Conservation (phyloP, 2,797 vertebrate genomes). For the Silurus lanzhouensis region DNA sequence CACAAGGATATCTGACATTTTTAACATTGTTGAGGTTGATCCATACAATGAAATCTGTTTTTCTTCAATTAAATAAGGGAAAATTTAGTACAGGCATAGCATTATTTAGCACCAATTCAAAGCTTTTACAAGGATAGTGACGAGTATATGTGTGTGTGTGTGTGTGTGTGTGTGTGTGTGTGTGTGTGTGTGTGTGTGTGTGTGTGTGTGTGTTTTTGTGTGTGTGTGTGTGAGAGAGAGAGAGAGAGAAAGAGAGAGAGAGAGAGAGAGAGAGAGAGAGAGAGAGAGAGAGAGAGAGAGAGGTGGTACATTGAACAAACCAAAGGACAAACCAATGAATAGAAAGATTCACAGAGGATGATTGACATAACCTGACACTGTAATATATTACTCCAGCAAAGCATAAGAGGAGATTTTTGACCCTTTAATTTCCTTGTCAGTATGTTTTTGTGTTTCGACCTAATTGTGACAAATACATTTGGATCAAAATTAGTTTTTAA, state of each 20-base stretch:
- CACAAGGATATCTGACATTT: not conserved
- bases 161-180: slow-evolving; percentile 34
- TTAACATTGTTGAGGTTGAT: not conserved
- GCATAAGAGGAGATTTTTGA: slow-evolving; percentile 27
- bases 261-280: not conserved
- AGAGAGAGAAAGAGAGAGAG: not conserved
- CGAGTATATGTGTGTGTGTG: not conserved
- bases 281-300: not conserved
- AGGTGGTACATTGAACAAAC: slow-evolving; percentile 30
- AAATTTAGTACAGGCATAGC: not conserved
- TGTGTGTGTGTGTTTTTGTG: not conserved
- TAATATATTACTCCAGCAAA: slow-evolving; percentile 45
- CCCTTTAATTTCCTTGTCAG: not conserved
- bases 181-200: slow-evolving; percentile 30
- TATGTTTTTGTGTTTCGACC: not conserved
- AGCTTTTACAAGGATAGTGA: not conserved
- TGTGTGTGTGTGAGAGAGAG: not conserved
- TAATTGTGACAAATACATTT: not conserved
- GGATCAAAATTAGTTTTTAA: not conserved
- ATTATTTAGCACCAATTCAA: not conserved
- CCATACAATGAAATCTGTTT: not conserved
- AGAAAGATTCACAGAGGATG: slow-evolving; percentile 51
- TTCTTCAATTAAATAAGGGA: not conserved
- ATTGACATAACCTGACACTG: slow-evolving; percentile 49
- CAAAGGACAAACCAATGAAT: slow-evolving; percentile 42